Conservation (phyloP, 2,797 vertebrate species). For the Gobionotothen gibberifrons region DNA sequence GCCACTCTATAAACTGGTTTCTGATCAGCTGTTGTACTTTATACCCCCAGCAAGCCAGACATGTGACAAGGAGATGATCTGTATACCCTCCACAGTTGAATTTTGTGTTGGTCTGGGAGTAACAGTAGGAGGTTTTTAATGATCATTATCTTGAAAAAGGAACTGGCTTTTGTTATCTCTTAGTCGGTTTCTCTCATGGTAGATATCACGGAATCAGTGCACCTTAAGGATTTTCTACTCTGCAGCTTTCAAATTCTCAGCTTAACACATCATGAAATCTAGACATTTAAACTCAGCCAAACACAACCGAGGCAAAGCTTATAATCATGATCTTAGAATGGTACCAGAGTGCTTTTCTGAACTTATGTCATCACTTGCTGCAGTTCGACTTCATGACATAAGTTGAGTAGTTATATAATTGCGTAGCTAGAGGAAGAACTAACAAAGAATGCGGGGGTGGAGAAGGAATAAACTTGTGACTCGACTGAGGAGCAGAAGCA, state of each 20-base stretch:
- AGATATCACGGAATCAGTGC: conserved; percentile 1
- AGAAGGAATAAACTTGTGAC: conserved; percentile 50
- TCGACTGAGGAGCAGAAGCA: conserved; percentile 43
- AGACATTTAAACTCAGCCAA: conserved; percentile 9
- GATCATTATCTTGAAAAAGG: conserved; percentile 34
- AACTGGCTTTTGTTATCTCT: conserved; percentile 54
- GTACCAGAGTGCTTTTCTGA: conserved; percentile 47
- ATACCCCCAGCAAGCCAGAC: not conserved
- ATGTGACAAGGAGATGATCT: not conserved
- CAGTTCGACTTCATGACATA: conserved; percentile 66
- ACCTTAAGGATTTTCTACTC: conserved; percentile 14
- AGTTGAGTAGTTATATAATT: conserved; percentile 70
- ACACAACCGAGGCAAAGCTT: conserved; percentile 32
- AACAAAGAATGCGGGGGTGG: conserved; percentile 54
- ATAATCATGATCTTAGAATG: conserved; percentile 38
- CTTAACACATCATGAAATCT: conserved; percentile 6
- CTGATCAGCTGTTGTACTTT: conserved; percentile 1
- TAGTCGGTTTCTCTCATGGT: conserved; percentile 22
- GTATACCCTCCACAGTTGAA: not conserved
- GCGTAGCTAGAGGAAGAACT: conserved; percentile 57
- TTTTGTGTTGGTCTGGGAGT: conserved; percentile 3
- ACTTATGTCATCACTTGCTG: conserved; percentile 57
- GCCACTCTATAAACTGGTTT: no score
- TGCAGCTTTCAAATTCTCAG: not conserved
- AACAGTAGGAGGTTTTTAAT: conserved; percentile 25